Base-by-base conservation (phyloP, 2,888 invertebrate species). In the Aphodius sticticus region DNA sequence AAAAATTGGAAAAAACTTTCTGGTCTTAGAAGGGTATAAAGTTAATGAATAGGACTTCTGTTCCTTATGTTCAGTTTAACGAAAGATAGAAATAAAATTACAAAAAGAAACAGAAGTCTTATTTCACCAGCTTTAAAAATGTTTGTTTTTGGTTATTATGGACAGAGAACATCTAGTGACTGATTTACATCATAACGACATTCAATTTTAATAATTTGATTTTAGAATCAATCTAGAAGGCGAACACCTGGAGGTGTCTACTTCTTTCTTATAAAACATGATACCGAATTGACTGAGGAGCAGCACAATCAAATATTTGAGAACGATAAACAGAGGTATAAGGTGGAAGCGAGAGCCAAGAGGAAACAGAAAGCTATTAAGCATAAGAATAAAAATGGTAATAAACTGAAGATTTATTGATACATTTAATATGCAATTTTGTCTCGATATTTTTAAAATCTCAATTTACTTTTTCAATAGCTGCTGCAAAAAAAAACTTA, bases 211-310 rank as follows among this genome's bases (percentile, higher is more conserved):
- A 12, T 15, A 0, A 70, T 38, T 69, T 77, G 53, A 53, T 53
- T 3, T 77, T 86, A 94, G 94, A 96, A 96, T 89, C 94, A 95
- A 75, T 92, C 92, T 6, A 92, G 97, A 78, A 92, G 97, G 77
- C 92, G 97, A 82, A 97, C 97, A 6, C 94, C 97, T 0, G 97
- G 97, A 12, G 97, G 97, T 26, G 93, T 97, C 72, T 97, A 94
- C 88, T 91, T 97, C 71, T 95, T 94, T 87, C 90, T 97, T n/a
- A 89, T 97, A 26, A 95, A 96, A 87, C 92, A 93, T 81, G 93
- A 95, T 83, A 91, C 92, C 76, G 92, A 92, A 78, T 89, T 95
- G 72, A 93, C 94, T 0, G 91, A 92, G 83, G 93, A 93, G 82
- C 93, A 94, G 89, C 91, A 93, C 83, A 91, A 91, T 80, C 89